Percentiles rank a stretch among this genome's conserved stretches.
Conservation (phyloP, 1,140 invertebrate genomes). For the Coelopa frigida region DNA sequence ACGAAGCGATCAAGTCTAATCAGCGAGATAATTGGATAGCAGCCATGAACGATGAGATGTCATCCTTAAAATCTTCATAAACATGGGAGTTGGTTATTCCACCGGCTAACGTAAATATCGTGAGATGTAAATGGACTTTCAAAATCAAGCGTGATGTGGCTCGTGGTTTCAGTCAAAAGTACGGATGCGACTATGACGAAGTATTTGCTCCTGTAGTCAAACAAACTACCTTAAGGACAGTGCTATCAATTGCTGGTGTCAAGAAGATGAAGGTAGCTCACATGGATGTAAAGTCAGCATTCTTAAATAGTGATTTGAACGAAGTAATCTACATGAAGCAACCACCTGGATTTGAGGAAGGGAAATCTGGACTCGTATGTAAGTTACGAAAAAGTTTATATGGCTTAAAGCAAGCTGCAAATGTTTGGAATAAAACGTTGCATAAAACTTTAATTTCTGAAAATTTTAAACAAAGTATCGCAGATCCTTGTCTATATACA, state of each 20-base stretch:
- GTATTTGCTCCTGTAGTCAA: conserved; percentile 20
- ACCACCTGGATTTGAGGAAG: too few species aligned
- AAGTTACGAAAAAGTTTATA: too few species aligned
- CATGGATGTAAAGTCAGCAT: conserved; percentile 27
- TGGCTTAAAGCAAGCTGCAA: not conserved
- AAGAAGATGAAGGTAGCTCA: conserved; percentile 25
- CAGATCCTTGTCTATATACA: not conserved
- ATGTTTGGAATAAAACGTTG: conserved; percentile 2
- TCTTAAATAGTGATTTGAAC: conserved; percentile 31
- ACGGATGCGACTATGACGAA: conserved; percentile 30
- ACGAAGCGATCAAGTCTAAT: not conserved
- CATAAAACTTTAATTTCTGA: too few species aligned
- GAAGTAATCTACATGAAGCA: too few species aligned
- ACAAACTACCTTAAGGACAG: conserved; percentile 1
- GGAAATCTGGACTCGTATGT: too few species aligned
- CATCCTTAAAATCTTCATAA: conserved; percentile 34
- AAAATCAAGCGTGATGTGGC: conserved; percentile 33
- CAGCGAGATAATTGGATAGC: conserved; percentile 20
- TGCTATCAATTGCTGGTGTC: conserved; percentile 6
- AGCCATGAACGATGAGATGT: conserved; percentile 40
- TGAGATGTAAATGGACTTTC: conserved; percentile 16
- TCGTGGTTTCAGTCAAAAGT: conserved; percentile 35
- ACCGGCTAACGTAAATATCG: conserved; percentile 23
- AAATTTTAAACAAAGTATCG: too few species aligned
- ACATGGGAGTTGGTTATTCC: conserved; percentile 37